A percentile compares a stretch with the other conserved stretches of the same genome.
These are phyloP conservation scores for Nomada flava DNA, from an alignment of 2,888 invertebrate species.

Conservation along the genomic window DNA sequence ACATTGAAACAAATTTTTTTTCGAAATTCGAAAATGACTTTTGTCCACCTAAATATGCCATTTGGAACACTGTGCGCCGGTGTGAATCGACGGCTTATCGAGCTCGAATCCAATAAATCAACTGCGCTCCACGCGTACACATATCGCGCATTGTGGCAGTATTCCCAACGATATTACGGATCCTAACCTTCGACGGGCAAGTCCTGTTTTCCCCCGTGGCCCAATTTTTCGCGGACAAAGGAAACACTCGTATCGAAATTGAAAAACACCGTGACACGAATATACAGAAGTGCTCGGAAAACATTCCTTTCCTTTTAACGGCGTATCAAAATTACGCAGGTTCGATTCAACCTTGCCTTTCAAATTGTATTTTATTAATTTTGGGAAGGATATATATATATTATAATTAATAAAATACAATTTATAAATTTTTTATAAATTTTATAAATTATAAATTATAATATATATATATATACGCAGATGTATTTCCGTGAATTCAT, in stretches of 20 bases:
- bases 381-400: background rate
- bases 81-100: slow-evolving; percentile 1
- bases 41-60: too few species aligned
- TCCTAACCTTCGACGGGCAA: slow-evolving; percentile 8
- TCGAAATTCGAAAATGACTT: too few species aligned
- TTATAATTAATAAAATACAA: too few species aligned
- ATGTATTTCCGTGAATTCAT: slow-evolving; percentile 8
- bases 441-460: background rate
- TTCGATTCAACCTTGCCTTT: background rate
- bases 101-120: slow-evolving; percentile 23
- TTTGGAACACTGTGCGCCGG: too few species aligned
- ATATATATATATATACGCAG: background rate
- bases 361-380: background rate
- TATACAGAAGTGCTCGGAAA: too few species aligned
- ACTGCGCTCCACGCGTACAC: background rate
- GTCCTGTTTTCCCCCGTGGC: background rate
- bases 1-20: too few species aligned
- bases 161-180: slow-evolving; percentile 11
- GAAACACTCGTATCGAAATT: background rate
- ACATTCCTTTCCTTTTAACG: too few species aligned
- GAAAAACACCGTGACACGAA: background rate
- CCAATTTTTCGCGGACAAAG: slow-evolving; percentile 5
- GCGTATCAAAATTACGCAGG: background rate
- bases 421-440: too few species aligned
- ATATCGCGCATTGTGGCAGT: background rate